A percentile compares a stretch with the other conserved stretches of the same genome.
Evolutionary conservation across 2,797 vertebrate genomes (phyloP).

Genomic region (Australoheros facetus): DNA sequence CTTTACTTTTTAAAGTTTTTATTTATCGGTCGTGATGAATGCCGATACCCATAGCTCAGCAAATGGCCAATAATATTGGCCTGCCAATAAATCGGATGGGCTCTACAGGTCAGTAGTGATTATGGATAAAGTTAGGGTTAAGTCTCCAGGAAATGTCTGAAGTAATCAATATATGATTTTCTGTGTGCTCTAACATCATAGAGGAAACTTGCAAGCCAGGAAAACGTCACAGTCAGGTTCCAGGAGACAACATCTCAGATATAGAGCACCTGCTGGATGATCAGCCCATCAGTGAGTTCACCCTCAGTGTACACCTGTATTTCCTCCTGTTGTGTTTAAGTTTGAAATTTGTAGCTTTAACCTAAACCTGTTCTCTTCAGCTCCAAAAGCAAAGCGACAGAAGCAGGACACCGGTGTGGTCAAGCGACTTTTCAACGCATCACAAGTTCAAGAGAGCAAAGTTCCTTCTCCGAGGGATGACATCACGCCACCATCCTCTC

Average conservation of each 20-base stretch:
- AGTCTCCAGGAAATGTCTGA: background rate
- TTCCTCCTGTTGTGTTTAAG: background rate
- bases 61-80: background rate
- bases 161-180: background rate
- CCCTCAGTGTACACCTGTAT: fast-evolving
- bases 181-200: constrained; percentile 12
- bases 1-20: no score
- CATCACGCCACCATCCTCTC: constrained; percentile 81
- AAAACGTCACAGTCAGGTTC: constrained; percentile 30
- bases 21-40: no score
- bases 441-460: constrained; percentile 51
- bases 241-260: constrained; percentile 48
- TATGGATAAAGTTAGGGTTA: background rate
- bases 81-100: background rate
- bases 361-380: constrained; percentile 57
- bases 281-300: constrained; percentile 71
- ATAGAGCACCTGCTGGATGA: constrained; percentile 52
- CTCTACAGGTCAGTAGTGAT: background rate
- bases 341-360: background rate
- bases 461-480: constrained; percentile 31
- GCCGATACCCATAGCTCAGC: no score
- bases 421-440: constrained; percentile 84
- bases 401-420: constrained; percentile 82
- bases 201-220: constrained; percentile 21
- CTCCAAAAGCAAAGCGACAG: constrained; percentile 77